These are phyloP conservation scores for Oscheius myriophilus DNA, from an alignment of 2,888 invertebrate species.

Conservation along the genomic window DNA sequence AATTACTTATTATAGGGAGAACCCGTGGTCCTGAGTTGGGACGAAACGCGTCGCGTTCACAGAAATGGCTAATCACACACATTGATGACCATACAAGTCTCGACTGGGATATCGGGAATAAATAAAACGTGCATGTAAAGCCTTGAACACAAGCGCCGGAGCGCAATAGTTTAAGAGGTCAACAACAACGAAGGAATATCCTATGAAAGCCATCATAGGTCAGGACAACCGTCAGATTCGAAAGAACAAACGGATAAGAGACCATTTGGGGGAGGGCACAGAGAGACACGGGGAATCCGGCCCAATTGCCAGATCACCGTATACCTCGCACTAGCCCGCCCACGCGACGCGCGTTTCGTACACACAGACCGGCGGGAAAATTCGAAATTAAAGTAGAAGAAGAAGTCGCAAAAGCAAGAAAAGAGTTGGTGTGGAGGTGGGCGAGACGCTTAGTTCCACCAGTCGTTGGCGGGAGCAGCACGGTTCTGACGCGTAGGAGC, in stretches of 20 bases:
- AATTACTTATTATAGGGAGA: not conserved
- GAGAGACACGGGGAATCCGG: slow-evolving; percentile 21
- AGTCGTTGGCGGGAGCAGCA: slow-evolving; percentile 29
- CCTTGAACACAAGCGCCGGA: not conserved
- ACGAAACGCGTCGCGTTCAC: slow-evolving; percentile 30
- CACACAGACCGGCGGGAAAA: slow-evolving; percentile 17
- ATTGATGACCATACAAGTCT: not conserved
- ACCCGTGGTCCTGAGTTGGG: slow-evolving; percentile 31
- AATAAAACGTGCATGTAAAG: not conserved
- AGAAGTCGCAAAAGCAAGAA: slow-evolving; percentile 3
- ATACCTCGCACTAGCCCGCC: slow-evolving; percentile 32
- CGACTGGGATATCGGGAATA: not conserved
- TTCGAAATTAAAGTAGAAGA: not conserved
- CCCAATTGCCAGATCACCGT: slow-evolving; percentile 23
- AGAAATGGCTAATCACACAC: slow-evolving; percentile 24
- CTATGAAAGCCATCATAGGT: slow-evolving; percentile 28
- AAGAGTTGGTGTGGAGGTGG: not conserved
- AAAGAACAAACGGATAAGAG: slow-evolving; percentile 13
- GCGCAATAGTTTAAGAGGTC: not conserved
- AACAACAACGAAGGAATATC: slow-evolving; percentile 4
- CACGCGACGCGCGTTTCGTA: slow-evolving; percentile 31
- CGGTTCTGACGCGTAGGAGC: slow-evolving; percentile 27
- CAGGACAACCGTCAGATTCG: slow-evolving; percentile 16
- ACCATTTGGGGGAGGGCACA: slow-evolving; percentile 27
- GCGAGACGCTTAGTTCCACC: slow-evolving; percentile 4